Evolutionary conservation across 2,113 vertebrate genomes (phyloP).

Genomic region (Camelus bactrianus): DNA sequence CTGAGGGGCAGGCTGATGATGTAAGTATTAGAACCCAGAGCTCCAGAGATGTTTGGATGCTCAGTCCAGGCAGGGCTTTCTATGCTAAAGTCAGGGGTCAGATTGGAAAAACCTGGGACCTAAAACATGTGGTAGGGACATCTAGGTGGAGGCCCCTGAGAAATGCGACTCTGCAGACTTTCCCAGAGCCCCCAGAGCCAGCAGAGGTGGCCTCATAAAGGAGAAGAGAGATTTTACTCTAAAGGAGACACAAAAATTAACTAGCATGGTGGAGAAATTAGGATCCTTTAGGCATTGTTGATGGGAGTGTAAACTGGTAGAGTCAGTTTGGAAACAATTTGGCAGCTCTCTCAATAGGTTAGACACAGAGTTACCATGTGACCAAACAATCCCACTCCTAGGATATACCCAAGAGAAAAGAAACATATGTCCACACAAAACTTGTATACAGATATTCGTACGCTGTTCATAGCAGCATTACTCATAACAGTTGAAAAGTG

Average conservation of each 20-base stretch:
- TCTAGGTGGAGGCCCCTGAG: background rate
- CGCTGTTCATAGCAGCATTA: background rate
- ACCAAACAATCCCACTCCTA: background rate
- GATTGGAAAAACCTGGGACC: background rate
- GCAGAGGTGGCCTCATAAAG: background rate
- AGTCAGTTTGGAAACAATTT: background rate
- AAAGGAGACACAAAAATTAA: background rate
- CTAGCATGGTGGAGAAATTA: background rate
- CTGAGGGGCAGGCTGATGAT: background rate
- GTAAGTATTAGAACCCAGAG: background rate
- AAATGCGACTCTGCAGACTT: background rate
- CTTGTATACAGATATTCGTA: background rate
- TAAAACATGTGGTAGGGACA: background rate
- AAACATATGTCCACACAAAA: background rate
- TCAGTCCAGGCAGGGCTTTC: background rate
- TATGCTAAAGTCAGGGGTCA: background rate
- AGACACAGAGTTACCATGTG: background rate
- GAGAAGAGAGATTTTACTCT: background rate
- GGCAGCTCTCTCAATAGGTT: background rate
- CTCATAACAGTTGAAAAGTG: background rate
- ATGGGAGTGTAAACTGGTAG: background rate
- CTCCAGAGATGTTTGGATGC: background rate
- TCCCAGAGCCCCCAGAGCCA: background rate
- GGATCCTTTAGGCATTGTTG: background rate
- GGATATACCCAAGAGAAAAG: background rate